These are phyloP conservation scores for Metalampra italica DNA, from an alignment of 2,888 invertebrate genomes.

Conservation along the genomic window DNA sequence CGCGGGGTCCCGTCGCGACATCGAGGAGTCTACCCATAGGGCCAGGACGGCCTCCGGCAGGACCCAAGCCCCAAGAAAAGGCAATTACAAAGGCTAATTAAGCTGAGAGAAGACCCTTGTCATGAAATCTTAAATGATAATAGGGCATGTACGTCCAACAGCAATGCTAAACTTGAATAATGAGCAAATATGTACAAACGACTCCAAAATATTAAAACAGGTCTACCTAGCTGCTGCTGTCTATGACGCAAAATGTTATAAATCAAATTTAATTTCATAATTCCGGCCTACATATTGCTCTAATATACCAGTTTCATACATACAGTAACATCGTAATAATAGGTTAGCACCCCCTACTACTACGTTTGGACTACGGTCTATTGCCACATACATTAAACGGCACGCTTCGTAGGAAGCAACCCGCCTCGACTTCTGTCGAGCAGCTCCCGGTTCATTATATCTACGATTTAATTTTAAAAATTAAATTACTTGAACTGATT, in stretches of 20 bases:
- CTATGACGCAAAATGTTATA: background rate
- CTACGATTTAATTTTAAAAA: too few species aligned
- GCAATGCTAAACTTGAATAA: constrained; percentile 29
- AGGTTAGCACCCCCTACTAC: too few species aligned
- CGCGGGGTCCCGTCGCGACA: background rate
- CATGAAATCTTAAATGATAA: constrained; percentile 41
- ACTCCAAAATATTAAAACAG: constrained; percentile 8
- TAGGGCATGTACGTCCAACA: constrained; percentile 27
- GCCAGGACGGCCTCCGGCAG: background rate
- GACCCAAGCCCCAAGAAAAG: constrained; percentile 25
- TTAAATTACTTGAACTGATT: too few species aligned
- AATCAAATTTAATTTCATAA: constrained; percentile 10
- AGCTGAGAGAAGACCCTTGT: constrained; percentile 40
- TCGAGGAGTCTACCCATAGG: background rate
- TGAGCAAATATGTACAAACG: constrained; percentile 18
- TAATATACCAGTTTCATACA: too few species aligned
- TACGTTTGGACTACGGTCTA: background rate
- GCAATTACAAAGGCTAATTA: constrained; percentile 50
- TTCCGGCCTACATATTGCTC: constrained; percentile 10
- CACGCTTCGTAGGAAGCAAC: background rate
- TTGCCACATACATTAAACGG: background rate
- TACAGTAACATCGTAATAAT: too few species aligned
- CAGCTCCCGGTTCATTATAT: too few species aligned
- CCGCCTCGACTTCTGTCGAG: too few species aligned
- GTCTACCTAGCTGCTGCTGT: constrained; percentile 7